These are phyloP conservation scores for Troilus luridus DNA, from an alignment of 2,888 invertebrate genomes.

Conservation along the genomic window DNA sequence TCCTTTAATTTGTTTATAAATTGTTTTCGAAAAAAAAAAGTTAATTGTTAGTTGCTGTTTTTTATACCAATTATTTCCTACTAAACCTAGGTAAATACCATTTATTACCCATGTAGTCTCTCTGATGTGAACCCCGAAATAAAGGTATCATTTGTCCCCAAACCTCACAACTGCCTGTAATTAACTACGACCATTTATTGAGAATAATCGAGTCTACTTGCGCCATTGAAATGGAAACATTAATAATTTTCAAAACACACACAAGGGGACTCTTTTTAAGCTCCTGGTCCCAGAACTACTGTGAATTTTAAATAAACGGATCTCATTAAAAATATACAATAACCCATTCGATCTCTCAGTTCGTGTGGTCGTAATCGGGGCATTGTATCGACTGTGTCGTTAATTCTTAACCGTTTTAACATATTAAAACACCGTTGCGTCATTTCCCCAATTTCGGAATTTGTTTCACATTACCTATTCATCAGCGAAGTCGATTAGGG, in stretches of 20 bases:
- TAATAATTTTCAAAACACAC: not conserved
- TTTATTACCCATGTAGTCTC: not conserved
- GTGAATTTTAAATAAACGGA: not conserved
- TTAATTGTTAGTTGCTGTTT: no score
- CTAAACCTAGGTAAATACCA: no score
- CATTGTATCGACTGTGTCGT: not conserved
- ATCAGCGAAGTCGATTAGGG: no score
- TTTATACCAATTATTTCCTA: no score
- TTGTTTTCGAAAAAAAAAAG: no score
- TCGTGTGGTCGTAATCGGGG: not conserved
- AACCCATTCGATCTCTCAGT: not conserved
- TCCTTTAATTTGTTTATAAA: no score
- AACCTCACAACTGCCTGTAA: not conserved
- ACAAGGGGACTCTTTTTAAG: not conserved
- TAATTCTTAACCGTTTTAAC: not conserved
- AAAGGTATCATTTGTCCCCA: not conserved
- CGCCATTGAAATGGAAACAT: not conserved
- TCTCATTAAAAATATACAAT: not conserved
- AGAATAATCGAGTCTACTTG: not conserved
- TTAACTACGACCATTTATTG: not conserved
- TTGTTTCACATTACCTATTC: not conserved
- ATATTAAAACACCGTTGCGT: not conserved
- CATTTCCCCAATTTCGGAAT: not conserved
- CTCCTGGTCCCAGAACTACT: not conserved
- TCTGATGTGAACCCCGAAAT: not conserved